These are phyloP conservation scores for Thripadectes ignobilis DNA, from an alignment of 2,797 vertebrate genomes.

Conservation along the genomic window DNA sequence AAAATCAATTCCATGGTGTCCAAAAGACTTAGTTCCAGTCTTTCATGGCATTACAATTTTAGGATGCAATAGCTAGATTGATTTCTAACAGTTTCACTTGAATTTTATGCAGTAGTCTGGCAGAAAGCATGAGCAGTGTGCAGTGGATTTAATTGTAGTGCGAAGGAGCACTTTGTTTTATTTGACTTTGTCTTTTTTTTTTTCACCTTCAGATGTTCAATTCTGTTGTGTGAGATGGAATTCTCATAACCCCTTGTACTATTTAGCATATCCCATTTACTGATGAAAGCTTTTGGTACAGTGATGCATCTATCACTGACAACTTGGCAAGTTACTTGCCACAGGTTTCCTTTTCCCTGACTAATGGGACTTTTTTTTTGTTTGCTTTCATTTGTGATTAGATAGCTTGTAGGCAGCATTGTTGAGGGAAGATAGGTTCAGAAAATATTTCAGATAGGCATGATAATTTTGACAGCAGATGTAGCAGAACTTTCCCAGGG, in stretches of 20 bases:
- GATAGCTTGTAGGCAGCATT: neutral
- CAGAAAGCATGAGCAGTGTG: neutral
- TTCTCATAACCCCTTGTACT: neutral
- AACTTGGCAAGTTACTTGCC: neutral
- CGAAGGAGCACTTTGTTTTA: neutral
- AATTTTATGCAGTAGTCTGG: neutral
- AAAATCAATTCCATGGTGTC: neutral
- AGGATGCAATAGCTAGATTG: neutral
- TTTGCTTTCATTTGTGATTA: neutral
- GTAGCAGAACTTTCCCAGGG: neutral
- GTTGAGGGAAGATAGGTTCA: neutral
- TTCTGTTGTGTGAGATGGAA: neutral
- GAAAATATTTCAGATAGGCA: neutral
- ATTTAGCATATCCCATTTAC: neutral
- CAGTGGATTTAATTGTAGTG: conserved; percentile 32
- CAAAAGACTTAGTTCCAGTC: neutral
- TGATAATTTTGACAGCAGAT: neutral
- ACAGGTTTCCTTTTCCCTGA: neutral
- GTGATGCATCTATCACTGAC: neutral
- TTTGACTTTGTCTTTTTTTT: neutral
- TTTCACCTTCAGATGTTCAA: neutral
- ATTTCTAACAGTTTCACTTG: neutral
- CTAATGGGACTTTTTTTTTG: neutral
- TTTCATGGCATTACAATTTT: neutral
- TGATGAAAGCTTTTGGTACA: neutral